phyloP scores from a whole-genome alignment of 2,113 vertebrate genomes.

The Gulo gulo region DNA sequence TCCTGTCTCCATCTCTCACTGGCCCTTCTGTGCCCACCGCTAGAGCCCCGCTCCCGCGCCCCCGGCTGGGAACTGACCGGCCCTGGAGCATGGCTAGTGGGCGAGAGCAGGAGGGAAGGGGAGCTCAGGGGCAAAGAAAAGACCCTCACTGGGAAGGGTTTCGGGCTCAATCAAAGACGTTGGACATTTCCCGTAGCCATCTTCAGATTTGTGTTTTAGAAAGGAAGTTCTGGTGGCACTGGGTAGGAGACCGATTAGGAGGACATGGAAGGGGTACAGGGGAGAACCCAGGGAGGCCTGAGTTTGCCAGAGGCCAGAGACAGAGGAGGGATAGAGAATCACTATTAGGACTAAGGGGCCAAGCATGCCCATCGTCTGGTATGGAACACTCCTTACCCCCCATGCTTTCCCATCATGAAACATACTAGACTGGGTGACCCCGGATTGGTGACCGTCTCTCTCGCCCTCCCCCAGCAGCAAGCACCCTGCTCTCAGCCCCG shows the following conservation, averaged over 20 bases:
- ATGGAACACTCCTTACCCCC: not conserved
- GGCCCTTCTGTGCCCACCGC: not conserved
- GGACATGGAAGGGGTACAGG: not conserved
- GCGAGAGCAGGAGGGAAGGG: not conserved
- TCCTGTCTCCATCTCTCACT: not conserved
- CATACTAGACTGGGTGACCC: not conserved
- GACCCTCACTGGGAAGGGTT: not conserved
- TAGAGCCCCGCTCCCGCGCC: accelerated
- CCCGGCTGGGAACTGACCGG: not conserved
- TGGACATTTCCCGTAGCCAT: not conserved
- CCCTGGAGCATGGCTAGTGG: not conserved
- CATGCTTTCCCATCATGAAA: not conserved
- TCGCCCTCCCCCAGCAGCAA: too few species aligned
- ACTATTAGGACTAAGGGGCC: not conserved
- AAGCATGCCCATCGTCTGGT: not conserved
- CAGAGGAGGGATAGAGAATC: not conserved
- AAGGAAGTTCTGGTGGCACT: not conserved
- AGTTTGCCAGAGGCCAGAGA: not conserved
- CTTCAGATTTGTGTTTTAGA: not conserved
- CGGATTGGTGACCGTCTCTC: not conserved
- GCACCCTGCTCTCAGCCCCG: too few species aligned
- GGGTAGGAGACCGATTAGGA: not conserved
- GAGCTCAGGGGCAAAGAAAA: not conserved
- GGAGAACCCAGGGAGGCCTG: not conserved
- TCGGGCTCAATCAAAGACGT: not conserved